Percentiles rank a stretch among this genome's conserved stretches.
Conservation (phyloP, 2,797 vertebrate genomes). For the Argyrosomus regius region DNA sequence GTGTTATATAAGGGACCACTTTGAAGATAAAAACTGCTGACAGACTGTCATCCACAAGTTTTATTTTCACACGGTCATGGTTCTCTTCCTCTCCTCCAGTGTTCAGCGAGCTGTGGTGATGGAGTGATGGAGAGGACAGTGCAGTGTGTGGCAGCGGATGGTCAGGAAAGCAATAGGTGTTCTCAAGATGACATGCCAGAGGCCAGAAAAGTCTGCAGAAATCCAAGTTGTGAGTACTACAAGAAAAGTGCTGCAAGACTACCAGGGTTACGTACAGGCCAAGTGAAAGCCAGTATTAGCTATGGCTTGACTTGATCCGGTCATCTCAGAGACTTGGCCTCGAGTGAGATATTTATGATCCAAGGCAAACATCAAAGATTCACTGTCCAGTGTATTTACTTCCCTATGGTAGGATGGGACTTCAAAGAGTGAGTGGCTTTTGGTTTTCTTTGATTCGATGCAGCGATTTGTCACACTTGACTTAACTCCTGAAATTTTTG, state of each 20-base stretch:
- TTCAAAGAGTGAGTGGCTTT: conserved; percentile 50
- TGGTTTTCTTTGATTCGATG: conserved; percentile 57
- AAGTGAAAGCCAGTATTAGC: conserved; percentile 10
- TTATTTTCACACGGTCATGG: neutral
- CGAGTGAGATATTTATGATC: conserved; percentile 49
- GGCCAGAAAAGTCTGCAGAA: conserved; percentile 87
- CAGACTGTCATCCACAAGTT: conserved; percentile 9
- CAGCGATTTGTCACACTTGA: conserved; percentile 55
- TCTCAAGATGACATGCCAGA: conserved; percentile 85
- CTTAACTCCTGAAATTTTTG: conserved; percentile 39
- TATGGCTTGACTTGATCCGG: conserved; percentile 19
- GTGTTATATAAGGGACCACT: neutral
- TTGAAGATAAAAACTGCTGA: conserved; percentile 10
- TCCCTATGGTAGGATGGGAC: conserved; percentile 14
- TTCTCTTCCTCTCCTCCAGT: conserved; percentile 81
- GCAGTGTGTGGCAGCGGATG: conserved; percentile 88
- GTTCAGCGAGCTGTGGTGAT: conserved; percentile 90
- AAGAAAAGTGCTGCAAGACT: conserved; percentile 2
- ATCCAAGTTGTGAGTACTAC: conserved; percentile 89
- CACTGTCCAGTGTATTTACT: conserved; percentile 43
- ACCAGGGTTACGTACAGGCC: conserved; percentile 6
- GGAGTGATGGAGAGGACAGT: conserved; percentile 92
- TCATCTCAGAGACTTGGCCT: conserved; percentile 44
- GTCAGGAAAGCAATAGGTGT: conserved; percentile 86
- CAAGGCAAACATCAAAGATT: conserved; percentile 46